These are phyloP conservation scores for Scylla paramamosain DNA, from an alignment of 1,140 invertebrate genomes.

Conservation along the genomic window DNA sequence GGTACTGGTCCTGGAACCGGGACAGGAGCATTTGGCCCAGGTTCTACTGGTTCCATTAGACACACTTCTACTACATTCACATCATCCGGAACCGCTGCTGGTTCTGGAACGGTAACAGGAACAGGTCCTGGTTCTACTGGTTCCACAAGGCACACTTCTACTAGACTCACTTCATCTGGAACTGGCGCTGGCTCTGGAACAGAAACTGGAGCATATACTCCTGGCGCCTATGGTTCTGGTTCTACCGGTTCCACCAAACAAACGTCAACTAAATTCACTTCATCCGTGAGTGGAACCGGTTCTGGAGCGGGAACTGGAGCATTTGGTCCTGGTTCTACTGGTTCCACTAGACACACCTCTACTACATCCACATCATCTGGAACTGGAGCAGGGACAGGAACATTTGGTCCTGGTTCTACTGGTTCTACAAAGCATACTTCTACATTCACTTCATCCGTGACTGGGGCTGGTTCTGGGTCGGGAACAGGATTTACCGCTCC, in stretches of 20 bases:
- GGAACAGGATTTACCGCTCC: too few relatives aligned
- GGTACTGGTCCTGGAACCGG: neutral
- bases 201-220: neutral
- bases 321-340: neutral
- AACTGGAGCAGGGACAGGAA: neutral
- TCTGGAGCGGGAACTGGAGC: neutral
- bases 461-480: too few relatives aligned
- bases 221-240: neutral
- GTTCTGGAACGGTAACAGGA: neutral
- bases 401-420: too few relatives aligned
- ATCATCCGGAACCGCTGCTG: neutral
- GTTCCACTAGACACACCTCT: neutral
- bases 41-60: neutral
- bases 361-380: neutral
- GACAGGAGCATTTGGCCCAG: neutral
- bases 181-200: neutral
- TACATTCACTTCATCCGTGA: too few relatives aligned
- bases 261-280: neutral
- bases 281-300: neutral
- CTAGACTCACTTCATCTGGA: neutral
- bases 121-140: neutral
- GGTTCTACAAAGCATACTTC: too few relatives aligned
- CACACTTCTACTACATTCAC: neutral
- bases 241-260: too few relatives aligned
- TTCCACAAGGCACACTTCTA: too few relatives aligned